Conservation (phyloP, 1,140 invertebrate genomes). For the Cydia amplana region DNA sequence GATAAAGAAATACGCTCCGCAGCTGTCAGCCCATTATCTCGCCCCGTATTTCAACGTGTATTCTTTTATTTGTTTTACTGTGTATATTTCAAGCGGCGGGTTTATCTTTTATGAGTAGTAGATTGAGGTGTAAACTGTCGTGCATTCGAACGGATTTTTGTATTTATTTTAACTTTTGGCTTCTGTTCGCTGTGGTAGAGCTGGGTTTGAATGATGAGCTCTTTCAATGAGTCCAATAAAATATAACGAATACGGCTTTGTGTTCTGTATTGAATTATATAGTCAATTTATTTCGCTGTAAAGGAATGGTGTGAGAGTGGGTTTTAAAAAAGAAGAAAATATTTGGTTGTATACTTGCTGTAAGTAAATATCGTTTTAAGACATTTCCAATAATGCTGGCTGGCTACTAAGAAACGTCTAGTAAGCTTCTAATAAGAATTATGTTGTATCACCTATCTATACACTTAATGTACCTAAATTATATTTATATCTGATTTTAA, state of each 20-base stretch:
- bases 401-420: too few relatives aligned
- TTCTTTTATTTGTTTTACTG: slow-evolving; percentile 45
- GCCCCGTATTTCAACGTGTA: slow-evolving; percentile 47
- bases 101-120: slow-evolving; percentile 50
- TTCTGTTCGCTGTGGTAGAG: slow-evolving; percentile 18
- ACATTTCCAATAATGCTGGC: too few relatives aligned
- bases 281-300: background rate
- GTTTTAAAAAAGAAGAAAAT: too few relatives aligned
- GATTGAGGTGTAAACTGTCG: slow-evolving; percentile 46
- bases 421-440: too few relatives aligned
- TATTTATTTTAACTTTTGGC: slow-evolving; percentile 12
- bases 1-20: slow-evolving; percentile 40
- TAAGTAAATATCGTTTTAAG: too few relatives aligned
- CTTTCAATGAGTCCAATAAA: background rate
- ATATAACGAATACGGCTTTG: background rate
- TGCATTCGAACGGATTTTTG: slow-evolving; percentile 24
- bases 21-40: slow-evolving; percentile 45
- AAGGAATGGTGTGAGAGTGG: background rate
- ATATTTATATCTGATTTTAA: too few relatives aligned
- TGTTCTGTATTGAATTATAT: background rate
- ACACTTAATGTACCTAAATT: too few relatives aligned
- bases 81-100: slow-evolving; percentile 41
- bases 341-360: too few relatives aligned
- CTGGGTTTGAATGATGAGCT: background rate
- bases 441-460: too few relatives aligned